Evolutionary conservation across 2,888 invertebrate genomes (phyloP).

Genomic region (Epiperipatus broadwayi): DNA sequence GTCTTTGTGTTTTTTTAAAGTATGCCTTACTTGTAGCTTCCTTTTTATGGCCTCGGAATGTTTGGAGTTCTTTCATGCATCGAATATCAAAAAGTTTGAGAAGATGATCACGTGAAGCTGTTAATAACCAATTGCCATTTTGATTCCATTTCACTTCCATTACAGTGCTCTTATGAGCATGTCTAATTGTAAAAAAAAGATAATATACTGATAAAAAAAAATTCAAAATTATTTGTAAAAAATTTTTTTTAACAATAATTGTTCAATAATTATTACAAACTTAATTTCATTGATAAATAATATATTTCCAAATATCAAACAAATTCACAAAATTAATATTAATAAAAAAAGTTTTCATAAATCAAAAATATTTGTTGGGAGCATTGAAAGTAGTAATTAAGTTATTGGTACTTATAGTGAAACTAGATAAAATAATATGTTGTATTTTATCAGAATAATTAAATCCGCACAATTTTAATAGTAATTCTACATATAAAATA

Average conservation of each 20-base stretch:
- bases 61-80: constrained; percentile 85
- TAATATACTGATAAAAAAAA: constrained; percentile 1
- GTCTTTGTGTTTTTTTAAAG: no score
- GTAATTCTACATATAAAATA: no score
- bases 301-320: not conserved
- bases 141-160: constrained; percentile 99
- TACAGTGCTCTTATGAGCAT: constrained; percentile 97
- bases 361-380: no score
- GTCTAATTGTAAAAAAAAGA: constrained; percentile 35
- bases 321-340: not conserved
- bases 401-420: no score
- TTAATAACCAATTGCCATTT: constrained; percentile 97
- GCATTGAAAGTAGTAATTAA: no score
- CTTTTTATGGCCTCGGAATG: constrained; percentile 96
- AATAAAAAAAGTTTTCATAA: constrained; percentile 11
- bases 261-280: constrained; percentile 1
- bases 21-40: constrained; percentile 81
- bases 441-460: no score
- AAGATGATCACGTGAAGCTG: constrained; percentile 92
- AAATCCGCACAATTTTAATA: no score
- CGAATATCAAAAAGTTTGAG: constrained; percentile 93
- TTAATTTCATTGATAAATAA: not conserved
- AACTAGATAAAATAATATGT: no score
- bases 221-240: no score
- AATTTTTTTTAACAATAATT: no score